A percentile compares a stretch with the other conserved stretches of the same genome.
phyloP scores from a whole-genome alignment of 2,113 vertebrate genomes.

The Perccottus glenii region DNA sequence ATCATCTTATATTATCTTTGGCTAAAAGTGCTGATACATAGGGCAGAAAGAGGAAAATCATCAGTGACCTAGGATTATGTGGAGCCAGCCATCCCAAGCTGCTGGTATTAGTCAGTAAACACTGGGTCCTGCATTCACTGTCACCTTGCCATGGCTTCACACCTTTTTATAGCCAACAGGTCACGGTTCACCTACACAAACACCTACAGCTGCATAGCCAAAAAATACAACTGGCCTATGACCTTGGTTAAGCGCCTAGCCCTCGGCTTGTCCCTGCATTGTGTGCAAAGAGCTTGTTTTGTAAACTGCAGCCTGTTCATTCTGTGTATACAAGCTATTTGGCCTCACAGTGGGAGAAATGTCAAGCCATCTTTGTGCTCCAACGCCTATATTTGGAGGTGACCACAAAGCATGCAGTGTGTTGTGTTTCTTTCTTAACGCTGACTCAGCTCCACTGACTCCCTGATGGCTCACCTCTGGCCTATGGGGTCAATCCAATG shows the following conservation, averaged over 20 bases:
- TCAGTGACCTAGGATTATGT: slow-evolving; percentile 27
- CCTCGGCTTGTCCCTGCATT: slow-evolving; percentile 31
- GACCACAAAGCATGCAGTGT: slow-evolving; percentile 13
- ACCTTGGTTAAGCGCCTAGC: slow-evolving; percentile 40
- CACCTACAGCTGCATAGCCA: slow-evolving; percentile 4
- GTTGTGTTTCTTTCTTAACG: slow-evolving; percentile 25
- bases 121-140: slow-evolving; percentile 21
- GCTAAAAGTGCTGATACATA: slow-evolving; percentile 36
- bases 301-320: slow-evolving; percentile 41
- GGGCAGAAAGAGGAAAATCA: slow-evolving; percentile 10
- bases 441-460: slow-evolving; percentile 46
- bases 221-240: slow-evolving; percentile 29
- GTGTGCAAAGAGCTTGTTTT: slow-evolving; percentile 46
- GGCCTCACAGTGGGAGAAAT: slow-evolving; percentile 21
- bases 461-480: slow-evolving; percentile 45
- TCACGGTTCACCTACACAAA: slow-evolving; percentile 29
- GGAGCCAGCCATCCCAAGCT: slow-evolving; percentile 20
- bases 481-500: slow-evolving; percentile 39
- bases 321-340: slow-evolving; percentile 30
- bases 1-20: slow-evolving; percentile 1
- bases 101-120: slow-evolving; percentile 39
- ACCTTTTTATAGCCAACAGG: slow-evolving; percentile 49
- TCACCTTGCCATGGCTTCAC: slow-evolving; percentile 46
- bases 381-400: slow-evolving; percentile 27
- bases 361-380: slow-evolving; percentile 36